Base-by-base conservation (phyloP, 1,140 invertebrate species). In the Melitaea cinxia region DNA sequence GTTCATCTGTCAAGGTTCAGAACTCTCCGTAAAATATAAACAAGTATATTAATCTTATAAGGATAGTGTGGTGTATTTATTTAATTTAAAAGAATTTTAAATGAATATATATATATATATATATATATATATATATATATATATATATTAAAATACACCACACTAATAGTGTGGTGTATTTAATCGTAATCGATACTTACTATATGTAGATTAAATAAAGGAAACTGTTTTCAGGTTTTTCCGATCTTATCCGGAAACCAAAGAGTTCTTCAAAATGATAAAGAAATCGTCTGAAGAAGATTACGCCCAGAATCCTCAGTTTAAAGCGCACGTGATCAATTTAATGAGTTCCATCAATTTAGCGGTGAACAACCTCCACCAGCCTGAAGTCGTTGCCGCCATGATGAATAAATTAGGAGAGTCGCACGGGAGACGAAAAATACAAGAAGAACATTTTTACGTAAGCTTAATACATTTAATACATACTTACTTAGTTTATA, bases 241-340 rank as follows among this genome's bases (percentile, higher is more conserved):
- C 74, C 83, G 87, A 42, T 89, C 87, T 37, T 83, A 94, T 82
- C 94, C 95, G 4, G 88, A 94, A 24, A 92, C 94, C 19, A 92
- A 94, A 68, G 73, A 92, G 9, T 77, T 91, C 35, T 95, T 95
- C 75, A 79, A 80, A 39, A 77, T 80, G 19, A 93, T 95, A 49
- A 92, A 91, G 75, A 90, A 93, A 19, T 65, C 93, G 2, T 86
- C 92, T 0, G 37, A 91, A 4, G 89, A 93, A 0, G 91, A 94
- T 54, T 80, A 95, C 54, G 54, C 78, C 5, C 72, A 68, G 0
- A 94, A 93, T 73, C 90, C 92, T 33, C 92, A 91, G 68, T 93
- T 95, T 68, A 92, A 93, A 70, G 94, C 94, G 0, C 95, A 96
- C 78, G 93, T 92, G 15, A 90, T 92, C 3, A 93, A 91, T 65